Evolutionary conservation across 1,140 invertebrate genomes (phyloP), one percentile per base, ranked within the genome.

Genomic region (Cherax quadricarinatus): DNA sequence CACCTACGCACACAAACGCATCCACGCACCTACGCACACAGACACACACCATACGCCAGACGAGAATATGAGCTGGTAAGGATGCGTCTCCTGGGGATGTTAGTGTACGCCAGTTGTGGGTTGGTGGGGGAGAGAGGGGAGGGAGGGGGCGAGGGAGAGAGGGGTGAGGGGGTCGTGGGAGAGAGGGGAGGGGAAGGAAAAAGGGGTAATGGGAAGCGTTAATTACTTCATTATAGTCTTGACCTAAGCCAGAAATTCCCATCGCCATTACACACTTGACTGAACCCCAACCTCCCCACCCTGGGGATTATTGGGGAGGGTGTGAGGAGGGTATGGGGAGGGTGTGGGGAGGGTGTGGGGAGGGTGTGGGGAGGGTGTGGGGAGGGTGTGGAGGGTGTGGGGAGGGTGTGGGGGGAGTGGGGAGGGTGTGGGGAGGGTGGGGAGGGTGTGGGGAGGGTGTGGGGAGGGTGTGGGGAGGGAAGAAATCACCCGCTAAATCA

Each of bases 251-350:
- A 10, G 12, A 14, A 70, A 16, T 84, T 53, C 53, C 53, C 53
- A 62, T n/a, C 82, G 4, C 82, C 82, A 84, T 84, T 84, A 84
- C 82, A 84, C 82, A 84, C 53, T 10, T 62, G 53, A 84, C 57
- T 51, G 82, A 49, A 21, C 62, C 57, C 57, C 0, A 5, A 14
- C 41, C 51, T 14, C 51, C 53, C 18, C 14, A 70, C 16, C 16
- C 21, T 5, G 18, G 62, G 62, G 62, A 70, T 70, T 70, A 70
- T 21, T 70, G 62, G 18, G 21, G 30, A 41, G 30, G 30, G 2
- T 41, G 30, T n/a, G n/a, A n/a, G n/a, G n/a, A 6, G 62, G 12
- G 62, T 66, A 16, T 6, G 16, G 12, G 62, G 12, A 14, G 12
- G 5, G 18, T n/a, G n/a, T n/a, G n/a, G n/a, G 62, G n/a, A n/a